Conservation (phyloP, 1,140 invertebrate genomes). For the Eueides isabella region DNA sequence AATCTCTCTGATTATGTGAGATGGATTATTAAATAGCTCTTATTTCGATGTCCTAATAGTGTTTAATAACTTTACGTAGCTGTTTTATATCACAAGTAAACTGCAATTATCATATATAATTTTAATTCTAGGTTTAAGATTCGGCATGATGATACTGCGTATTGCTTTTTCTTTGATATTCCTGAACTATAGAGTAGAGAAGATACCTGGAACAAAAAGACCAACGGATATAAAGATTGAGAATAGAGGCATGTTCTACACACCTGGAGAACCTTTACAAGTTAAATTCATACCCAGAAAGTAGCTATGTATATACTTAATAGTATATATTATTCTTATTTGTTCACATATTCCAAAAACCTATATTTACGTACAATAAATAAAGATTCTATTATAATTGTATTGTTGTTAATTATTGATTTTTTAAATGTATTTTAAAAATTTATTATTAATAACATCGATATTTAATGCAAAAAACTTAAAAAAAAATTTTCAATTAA, state of each 20-base stretch:
- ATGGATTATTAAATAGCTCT: no score
- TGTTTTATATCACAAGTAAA: no score
- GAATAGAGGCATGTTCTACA: conserved; percentile 35
- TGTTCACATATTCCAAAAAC: background rate
- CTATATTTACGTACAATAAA: no score
- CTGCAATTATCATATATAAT: background rate
- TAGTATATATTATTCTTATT: background rate
- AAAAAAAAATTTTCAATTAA: no score
- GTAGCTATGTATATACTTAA: background rate
- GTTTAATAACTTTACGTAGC: no score
- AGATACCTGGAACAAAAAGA: conserved; percentile 29
- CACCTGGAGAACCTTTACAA: conserved; percentile 35
- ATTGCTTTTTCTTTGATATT: conserved; percentile 36
- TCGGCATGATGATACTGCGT: conserved; percentile 36
- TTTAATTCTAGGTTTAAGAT: conserved; percentile 45
- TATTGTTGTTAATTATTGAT: no score
- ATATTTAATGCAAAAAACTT: no score
- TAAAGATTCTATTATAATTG: no score
- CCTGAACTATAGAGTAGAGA: conserved; percentile 39
- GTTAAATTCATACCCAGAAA: conserved; percentile 33
- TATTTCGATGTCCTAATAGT: no score
- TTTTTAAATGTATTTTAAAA: no score
- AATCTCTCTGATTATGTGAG: no score
- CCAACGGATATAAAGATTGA: conserved; percentile 41
- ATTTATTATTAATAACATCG: no score